Percentiles rank a stretch among this genome's conserved stretches.
These are phyloP conservation scores for Myotis daubentonii DNA, from an alignment of 2,797 vertebrate species.

Conservation along the genomic window DNA sequence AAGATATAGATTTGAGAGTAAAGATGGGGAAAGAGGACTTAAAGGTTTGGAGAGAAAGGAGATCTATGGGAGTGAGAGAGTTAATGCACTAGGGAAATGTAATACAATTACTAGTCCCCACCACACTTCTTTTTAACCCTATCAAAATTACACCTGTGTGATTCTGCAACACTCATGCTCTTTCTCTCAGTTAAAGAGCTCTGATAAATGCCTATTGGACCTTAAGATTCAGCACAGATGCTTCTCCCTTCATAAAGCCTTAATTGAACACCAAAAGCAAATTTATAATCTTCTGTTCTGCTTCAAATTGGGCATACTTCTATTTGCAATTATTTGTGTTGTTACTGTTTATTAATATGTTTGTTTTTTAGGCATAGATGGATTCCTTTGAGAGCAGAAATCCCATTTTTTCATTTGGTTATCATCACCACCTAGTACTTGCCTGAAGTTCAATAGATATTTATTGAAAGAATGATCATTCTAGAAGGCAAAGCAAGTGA, in stretches of 20 bases:
- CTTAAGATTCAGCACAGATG: not conserved
- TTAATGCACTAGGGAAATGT: not conserved
- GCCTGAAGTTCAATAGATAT: not conserved
- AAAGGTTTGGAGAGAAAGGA: not conserved
- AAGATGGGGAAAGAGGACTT: not conserved
- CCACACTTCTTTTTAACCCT: not conserved
- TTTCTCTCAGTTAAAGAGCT: not conserved
- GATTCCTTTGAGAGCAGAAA: not conserved
- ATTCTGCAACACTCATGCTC: not conserved
- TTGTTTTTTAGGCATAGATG: not conserved
- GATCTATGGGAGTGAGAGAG: not conserved
- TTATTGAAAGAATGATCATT: conserved; percentile 5
- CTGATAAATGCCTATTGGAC: not conserved
- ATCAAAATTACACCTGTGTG: not conserved
- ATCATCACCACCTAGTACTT: not conserved
- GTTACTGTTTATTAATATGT: not conserved
- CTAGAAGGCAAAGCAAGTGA: not conserved
- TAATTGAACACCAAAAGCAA: not conserved
- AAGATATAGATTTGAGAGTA: not conserved
- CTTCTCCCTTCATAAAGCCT: not conserved
- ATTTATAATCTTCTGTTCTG: not conserved
- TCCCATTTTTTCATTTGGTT: not conserved
- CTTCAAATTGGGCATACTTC: not conserved
- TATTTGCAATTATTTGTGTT: not conserved
- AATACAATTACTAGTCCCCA: not conserved